A percentile compares a stretch with the other conserved stretches of the same genome.
Conservation (phyloP, 2,797 vertebrate species). For the Tragopan temminckii region DNA sequence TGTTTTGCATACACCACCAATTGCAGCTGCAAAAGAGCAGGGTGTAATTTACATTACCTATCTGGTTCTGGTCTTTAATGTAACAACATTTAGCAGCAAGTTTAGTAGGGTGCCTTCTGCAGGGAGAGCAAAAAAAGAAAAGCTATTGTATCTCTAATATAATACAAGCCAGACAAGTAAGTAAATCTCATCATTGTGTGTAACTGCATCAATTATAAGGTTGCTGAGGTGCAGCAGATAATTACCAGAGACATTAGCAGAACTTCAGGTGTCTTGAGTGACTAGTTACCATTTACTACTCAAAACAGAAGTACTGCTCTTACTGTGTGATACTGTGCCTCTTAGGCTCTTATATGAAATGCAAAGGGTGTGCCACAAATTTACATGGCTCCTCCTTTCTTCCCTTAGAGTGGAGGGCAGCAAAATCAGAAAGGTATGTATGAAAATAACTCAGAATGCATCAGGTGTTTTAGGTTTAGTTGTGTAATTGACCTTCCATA, state of each 20-base stretch:
- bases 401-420: not conserved
- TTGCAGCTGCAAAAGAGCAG: not conserved
- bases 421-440: not conserved
- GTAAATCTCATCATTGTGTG: not conserved
- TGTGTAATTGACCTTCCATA: not conserved
- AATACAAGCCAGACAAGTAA: not conserved
- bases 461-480: not conserved
- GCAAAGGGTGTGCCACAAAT: not conserved
- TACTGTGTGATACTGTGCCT: not conserved
- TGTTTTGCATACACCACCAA: not conserved
- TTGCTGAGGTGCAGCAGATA: not conserved
- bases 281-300: not conserved
- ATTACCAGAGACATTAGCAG: too few relatives aligned
- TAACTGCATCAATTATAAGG: not conserved
- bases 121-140: not conserved
- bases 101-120: not conserved
- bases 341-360: not conserved
- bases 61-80: not conserved
- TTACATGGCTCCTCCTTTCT: not conserved
- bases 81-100: not conserved
- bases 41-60: not conserved
- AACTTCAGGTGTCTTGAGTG: not conserved
- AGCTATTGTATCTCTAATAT: not conserved
- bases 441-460: not conserved
- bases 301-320: not conserved